Evolutionary conservation across 2,888 invertebrate species (phyloP).

Genomic region (Graphium colonna): DNA sequence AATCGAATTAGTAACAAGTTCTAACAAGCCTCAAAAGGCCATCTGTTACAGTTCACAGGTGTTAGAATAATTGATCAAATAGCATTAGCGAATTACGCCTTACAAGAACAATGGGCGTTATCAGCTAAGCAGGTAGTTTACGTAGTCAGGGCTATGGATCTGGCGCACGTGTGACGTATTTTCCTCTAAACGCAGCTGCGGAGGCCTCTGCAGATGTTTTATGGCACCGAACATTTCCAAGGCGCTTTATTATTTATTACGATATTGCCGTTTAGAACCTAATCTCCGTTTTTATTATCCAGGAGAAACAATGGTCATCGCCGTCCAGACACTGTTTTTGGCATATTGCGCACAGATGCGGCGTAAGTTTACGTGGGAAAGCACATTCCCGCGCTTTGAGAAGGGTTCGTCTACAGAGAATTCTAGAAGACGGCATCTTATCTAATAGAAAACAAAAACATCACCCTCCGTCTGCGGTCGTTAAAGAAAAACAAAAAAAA

Average conservation of each 20-base stretch:
- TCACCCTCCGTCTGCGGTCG: not conserved
- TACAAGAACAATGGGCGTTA: conserved; percentile 41
- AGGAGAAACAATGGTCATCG: conserved; percentile 73
- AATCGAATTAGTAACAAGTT: conserved; percentile 28
- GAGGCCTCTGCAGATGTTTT: conserved; percentile 75
- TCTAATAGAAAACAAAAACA: not conserved
- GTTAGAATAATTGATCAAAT: conserved; percentile 39
- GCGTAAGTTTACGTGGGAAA: conserved; percentile 59
- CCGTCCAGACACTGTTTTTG: conserved; percentile 62
- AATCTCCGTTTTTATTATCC: conserved; percentile 74
- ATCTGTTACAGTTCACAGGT: conserved; percentile 47
- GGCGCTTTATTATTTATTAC: conserved; percentile 76
- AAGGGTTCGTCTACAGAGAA: conserved; percentile 11
- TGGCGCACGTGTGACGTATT: conserved; percentile 73
- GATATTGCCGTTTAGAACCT: conserved; percentile 76
- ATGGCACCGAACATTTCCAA: conserved; percentile 75
- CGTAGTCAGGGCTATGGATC: conserved; percentile 50
- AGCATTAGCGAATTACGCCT: conserved; percentile 30
- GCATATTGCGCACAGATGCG: conserved; percentile 71
- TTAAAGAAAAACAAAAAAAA: too few relatives aligned
- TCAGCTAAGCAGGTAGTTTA: conserved; percentile 51
- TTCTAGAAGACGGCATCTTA: conserved; percentile 5
- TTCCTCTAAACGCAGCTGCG: conserved; percentile 71
- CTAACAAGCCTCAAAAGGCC: conserved; percentile 26
- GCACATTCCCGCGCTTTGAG: conserved; percentile 19